phyloP scores from a whole-genome alignment of 2,888 invertebrate genomes.

The Polydrusus cervinus region DNA sequence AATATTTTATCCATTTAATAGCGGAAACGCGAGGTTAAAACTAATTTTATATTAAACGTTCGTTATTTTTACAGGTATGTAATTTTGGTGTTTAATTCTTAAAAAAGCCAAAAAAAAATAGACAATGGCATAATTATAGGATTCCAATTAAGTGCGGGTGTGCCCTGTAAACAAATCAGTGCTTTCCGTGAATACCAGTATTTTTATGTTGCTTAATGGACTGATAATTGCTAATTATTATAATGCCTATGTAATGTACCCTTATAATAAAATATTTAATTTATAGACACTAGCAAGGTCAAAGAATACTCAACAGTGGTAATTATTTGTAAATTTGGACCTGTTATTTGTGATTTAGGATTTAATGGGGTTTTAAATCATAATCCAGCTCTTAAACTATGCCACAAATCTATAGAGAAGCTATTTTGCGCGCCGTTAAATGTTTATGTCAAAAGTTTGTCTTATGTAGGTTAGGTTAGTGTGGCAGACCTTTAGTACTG shows the following conservation, averaged over 20 bases:
- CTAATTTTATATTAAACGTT: neutral
- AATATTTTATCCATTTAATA: constrained; percentile 12
- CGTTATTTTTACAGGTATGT: neutral
- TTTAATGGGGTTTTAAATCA: too few relatives aligned
- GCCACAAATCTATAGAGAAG: too few relatives aligned
- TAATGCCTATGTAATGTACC: neutral
- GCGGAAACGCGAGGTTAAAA: neutral
- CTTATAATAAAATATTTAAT: neutral
- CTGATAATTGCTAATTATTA: neutral
- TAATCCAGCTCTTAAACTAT: too few relatives aligned
- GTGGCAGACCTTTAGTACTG: too few relatives aligned
- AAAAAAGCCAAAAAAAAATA: constrained; percentile 5
- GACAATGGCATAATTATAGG: neutral
- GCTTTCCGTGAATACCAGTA: neutral
- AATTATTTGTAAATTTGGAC: neutral
- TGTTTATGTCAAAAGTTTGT: too few relatives aligned
- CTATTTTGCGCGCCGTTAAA: too few relatives aligned
- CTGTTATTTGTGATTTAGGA: too few relatives aligned
- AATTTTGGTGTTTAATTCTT: neutral
- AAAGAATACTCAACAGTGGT: neutral
- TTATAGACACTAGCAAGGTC: neutral
- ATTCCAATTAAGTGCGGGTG: neutral
- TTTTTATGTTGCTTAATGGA: neutral
- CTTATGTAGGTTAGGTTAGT: too few relatives aligned
- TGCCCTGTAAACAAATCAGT: neutral